These are phyloP conservation scores for Sycophila sp. DNA, from an alignment of 1,140 invertebrate species.

Conservation along the genomic window DNA sequence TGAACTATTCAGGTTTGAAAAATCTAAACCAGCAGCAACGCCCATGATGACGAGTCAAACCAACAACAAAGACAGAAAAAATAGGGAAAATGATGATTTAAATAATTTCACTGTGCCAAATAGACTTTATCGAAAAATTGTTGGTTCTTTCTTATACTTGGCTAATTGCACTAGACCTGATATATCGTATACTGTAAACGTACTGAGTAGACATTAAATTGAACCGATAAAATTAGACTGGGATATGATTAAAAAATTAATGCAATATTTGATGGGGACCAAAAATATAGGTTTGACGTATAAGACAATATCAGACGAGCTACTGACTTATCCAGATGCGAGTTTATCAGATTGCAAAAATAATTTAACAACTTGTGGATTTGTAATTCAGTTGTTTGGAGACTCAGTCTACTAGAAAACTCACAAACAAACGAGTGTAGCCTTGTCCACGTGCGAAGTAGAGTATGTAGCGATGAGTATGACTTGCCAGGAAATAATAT, in stretches of 20 bases:
- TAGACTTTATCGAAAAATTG: background rate
- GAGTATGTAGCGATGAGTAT: conserved; percentile 37
- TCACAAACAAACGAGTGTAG: conserved; percentile 18
- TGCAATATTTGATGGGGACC: background rate
- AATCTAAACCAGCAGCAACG: too few species aligned
- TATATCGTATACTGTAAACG: background rate
- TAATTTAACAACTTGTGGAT: conserved; percentile 20
- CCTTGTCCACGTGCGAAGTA: conserved; percentile 27
- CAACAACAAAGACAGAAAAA: background rate
- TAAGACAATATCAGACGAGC: background rate
- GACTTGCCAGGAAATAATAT: conserved; percentile 23
- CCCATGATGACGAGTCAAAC: background rate
- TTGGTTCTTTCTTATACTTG: background rate
- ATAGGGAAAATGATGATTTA: background rate
- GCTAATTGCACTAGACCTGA: background rate
- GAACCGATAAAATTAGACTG: background rate
- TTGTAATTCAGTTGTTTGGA: conserved; percentile 19
- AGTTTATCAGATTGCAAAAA: conserved; percentile 31
- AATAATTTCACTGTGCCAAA: background rate
- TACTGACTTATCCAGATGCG: conserved; percentile 10
- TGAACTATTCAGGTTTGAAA: background rate
- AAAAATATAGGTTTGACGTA: background rate
- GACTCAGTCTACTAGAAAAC: conserved; percentile 20
- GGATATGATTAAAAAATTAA: background rate
- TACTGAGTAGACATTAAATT: background rate